phyloP scores from a whole-genome alignment of 35 echinoderm and acorn worm species.

The Holothuria glaberrima region DNA sequence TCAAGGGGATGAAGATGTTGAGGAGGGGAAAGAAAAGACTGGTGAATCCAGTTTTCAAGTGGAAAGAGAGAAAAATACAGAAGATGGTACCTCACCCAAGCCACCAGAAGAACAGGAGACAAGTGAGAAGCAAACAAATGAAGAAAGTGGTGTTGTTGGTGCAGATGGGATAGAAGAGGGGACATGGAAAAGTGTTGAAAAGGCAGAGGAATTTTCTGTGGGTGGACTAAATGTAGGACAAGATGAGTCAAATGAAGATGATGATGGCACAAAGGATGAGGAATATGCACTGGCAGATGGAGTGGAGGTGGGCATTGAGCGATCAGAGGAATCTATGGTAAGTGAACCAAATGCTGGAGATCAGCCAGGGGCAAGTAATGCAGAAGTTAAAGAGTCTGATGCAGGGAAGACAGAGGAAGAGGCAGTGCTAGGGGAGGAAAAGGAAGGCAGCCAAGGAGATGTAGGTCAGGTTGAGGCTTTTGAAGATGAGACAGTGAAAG shows the following conservation, averaged over 20 bases:
- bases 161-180: background rate
- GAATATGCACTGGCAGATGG: background rate
- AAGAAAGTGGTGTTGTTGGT: conserved; percentile 1
- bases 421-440: background rate
- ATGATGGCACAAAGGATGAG: background rate
- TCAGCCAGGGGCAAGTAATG: background rate
- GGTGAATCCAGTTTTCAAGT: background rate
- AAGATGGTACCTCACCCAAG: too few relatives aligned
- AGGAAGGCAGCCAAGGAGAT: background rate
- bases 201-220: too few relatives aligned
- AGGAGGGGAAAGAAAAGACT: background rate
- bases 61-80: background rate
- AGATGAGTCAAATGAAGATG: background rate
- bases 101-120: too few relatives aligned
- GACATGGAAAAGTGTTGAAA: background rate
- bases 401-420: background rate
- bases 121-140: too few relatives aligned
- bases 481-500: too few relatives aligned
- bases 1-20: background rate
- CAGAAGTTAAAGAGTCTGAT: background rate
- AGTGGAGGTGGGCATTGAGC: background rate
- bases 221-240: background rate
- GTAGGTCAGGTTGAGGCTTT: too few relatives aligned
- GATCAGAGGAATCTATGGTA: background rate
- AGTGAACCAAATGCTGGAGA: background rate